Base-by-base conservation (phyloP, 53 echinoderm and acorn worm species). In the Stichopus horrens region DNA sequence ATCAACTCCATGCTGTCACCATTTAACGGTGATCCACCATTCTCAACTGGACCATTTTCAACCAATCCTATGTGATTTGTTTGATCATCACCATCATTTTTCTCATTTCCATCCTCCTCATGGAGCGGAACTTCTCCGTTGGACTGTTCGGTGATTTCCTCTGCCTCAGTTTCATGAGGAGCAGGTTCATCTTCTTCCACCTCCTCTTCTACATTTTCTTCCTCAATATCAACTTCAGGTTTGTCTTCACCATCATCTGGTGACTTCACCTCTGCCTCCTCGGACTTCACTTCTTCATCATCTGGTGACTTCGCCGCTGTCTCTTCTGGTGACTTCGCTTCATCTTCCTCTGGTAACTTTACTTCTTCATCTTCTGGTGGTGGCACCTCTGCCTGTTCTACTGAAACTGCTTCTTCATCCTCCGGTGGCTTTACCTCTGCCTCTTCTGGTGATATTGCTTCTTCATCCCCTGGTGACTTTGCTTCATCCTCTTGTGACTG, bases 191-290 rank as follows among this genome's bases (percentile, higher is more conserved):
- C 55, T 19, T 87, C 86, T 23, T 76, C 80, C 73, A 52, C 23
- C 23, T 74, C 59, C 7, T 74, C 74, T 74, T 68, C 88, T 19
- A 58, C 78, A 21, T 74, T 57, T 74, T 68, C 88, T 19, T 78
- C 78, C 7, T 22, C 10, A 75, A 21, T 83, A 79, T 88, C 91
- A 5, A 66, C 18, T 54, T 79, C 74, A 19, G 58, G 83, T 55
- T 59, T 55, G 77, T 56, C 76, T 51, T 78, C 88, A 21, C 54
- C 91, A 51, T 76, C 90, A 56, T 56, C 51, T 4, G 74, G 76
- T 74, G 51, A 68, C 51, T 57, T 88, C 53, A 57, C 59, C 57
- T 57, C 84, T 18, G 9, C 53, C 76, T 77, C 86, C 55, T 63
- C 79, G 5, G 18, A 58, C 60, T 23, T 86, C 78, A 57, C 78